Base-by-base conservation (phyloP, 2,797 vertebrate genomes). In the Loris lydekkerianus region DNA sequence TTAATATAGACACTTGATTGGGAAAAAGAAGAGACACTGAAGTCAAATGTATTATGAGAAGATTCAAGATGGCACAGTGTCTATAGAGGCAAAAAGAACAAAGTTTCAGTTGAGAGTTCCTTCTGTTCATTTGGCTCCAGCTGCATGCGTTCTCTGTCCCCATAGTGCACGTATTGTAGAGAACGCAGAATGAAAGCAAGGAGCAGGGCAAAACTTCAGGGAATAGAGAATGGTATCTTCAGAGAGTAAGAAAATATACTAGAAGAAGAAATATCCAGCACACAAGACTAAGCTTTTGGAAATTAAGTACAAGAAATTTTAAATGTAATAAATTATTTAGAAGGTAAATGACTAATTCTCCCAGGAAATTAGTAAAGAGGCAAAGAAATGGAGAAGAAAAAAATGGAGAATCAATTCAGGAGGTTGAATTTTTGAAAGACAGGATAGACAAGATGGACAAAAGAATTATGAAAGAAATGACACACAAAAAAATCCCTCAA, bases 341-440 rank as follows among this genome's bases (percentile, higher is more conserved):
- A 76, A 76, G 15, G 25, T 49, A 58, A 89, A 17, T 34, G 46
- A 76, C 10, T 67, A 93, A 82, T n/a, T 70, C 46, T 81, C 69
- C 40, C 34, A 46, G n/a, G n/a, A 95, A 93, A 72, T 1, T 49
- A 82, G 60, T 43, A 73, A 77, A 18, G 40, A 27, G 58, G 49
- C 40, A 84, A 89, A 94, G 31, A 92, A 43, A 67, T 23, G 10
- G 49, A 78, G 49, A 60, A 82, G 27, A 84, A 3, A 53, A 88
- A 78, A 40, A 21, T 88, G 34, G 76, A 80, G 43, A 92, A 69
- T 81, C 63, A 85, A n/a, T 82, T 85, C 65, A 78, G 63, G 27
- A 95, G 53, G 46, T 43, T n/a, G 90, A 34, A 82, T 53, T 94
- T 92, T 46, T 83, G 83, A 80, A 96, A 92, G 83, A 63, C 6